phyloP scores from a whole-genome alignment of 2,797 vertebrate species.

The Jordanella pulchra region DNA sequence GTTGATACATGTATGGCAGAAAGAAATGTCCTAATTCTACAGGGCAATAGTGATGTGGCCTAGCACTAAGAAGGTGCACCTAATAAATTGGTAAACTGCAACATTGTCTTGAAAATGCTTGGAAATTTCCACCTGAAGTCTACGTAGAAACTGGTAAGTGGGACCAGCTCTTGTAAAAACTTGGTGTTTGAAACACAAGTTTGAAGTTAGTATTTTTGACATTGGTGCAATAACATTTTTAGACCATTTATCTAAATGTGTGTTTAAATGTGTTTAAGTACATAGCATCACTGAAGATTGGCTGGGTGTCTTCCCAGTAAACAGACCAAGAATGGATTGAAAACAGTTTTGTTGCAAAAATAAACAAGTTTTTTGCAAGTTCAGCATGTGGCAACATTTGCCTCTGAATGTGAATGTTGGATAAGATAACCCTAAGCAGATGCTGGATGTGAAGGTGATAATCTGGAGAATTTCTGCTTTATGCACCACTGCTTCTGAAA shows the following conservation, averaged over 20 bases:
- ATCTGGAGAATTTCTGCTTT: slow-evolving; percentile 34
- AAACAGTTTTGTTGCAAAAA: background rate
- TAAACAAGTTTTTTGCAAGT: slow-evolving; percentile 35
- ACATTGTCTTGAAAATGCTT: background rate
- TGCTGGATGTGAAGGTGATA: slow-evolving; percentile 43
- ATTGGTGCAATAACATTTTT: background rate
- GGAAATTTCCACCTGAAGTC: background rate
- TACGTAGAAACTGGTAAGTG: background rate
- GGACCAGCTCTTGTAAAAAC: background rate
- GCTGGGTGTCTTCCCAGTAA: slow-evolving; percentile 40
- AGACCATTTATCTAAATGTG: slow-evolving; percentile 32
- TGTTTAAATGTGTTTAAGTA: slow-evolving; percentile 46
- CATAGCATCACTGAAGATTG: slow-evolving; percentile 37
- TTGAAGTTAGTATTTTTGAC: background rate
- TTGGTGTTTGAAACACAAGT: background rate
- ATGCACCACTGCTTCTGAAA: slow-evolving; percentile 18
- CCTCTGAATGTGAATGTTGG: slow-evolving; percentile 26
- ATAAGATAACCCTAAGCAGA: slow-evolving; percentile 21
- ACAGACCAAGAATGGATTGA: slow-evolving; percentile 6
- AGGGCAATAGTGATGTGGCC: background rate
- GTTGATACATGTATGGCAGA: background rate
- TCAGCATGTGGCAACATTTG: slow-evolving; percentile 46
- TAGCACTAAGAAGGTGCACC: background rate
- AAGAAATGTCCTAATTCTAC: background rate
- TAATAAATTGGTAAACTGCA: background rate